Base-by-base conservation (phyloP, 2,113 vertebrate species). In the Pelmatolapia mariae region DNA sequence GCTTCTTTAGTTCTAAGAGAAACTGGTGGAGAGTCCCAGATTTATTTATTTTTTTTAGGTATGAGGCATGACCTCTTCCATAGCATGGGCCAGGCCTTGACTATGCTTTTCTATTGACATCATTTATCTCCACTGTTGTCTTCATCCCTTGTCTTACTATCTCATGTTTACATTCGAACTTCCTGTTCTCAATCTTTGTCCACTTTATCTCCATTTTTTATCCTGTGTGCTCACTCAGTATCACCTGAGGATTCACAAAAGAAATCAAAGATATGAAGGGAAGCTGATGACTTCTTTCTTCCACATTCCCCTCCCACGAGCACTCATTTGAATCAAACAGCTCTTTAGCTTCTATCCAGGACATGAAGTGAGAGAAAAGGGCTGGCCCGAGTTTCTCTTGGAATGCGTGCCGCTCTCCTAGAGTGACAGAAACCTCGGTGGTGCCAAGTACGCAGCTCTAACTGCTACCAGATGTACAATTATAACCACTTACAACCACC, bases 391-490 rank as follows among this genome's bases (percentile, higher is more conserved):
- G 87, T 86, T 71, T 86, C 85, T 87, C 43, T 45, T 83, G 87
- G 88, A 91, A 89, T 52, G 61, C 12, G 45, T 80, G 47, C 73
- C 19, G 82, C n/a, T 86, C 24, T 85, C 61, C 45, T 68, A 8
- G 13, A 85, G 91, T 54, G 47, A 80, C 85, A 90, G 52, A 92
- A 86, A 82, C 53, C 73, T 84, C 4, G 2, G 3, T 2, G 31
- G 36, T 91, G 91, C 90, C 92, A 93, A 94, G 85, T 85, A 87
- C 71, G 68, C 89, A 40, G 79, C 83, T 87, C 52, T 94, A 95
- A 96, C 86, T 89, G 84, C 89, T 92, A 92, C 91, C 95, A 96
- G 93, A 95, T 95, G 95, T 90, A 81, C 89, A 93, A 92, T 93
- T 93, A 87, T 38, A 90, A 83, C 83, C 86, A 54, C 87, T 89